A percentile compares a stretch with the other conserved stretches of the same genome.
Evolutionary conservation across 2,113 vertebrate species (phyloP).

Genomic region (Gopherus flavomarginatus): DNA sequence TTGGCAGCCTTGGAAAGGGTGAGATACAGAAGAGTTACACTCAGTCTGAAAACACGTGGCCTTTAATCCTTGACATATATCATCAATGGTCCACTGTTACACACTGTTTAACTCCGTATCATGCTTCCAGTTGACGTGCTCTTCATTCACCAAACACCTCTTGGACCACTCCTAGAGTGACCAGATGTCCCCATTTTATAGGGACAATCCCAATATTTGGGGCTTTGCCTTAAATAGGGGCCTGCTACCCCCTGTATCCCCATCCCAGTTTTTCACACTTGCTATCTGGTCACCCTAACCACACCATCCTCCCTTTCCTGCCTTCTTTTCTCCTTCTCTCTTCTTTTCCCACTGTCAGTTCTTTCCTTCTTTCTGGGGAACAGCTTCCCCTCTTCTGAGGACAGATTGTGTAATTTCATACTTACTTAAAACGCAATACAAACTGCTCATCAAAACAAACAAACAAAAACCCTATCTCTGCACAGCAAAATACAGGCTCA

Average conservation of each 20-base stretch:
- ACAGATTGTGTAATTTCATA: background rate
- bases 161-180: accelerated
- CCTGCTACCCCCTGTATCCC: background rate
- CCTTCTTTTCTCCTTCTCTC: background rate
- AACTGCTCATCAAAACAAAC: background rate
- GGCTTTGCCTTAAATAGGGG: background rate
- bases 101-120: background rate
- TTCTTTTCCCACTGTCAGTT: accelerated
- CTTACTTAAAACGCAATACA: background rate
- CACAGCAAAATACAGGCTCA: background rate
- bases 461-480: background rate
- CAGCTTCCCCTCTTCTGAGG: background rate
- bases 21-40: accelerated
- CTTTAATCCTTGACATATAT: background rate
- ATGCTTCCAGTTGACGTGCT: accelerated
- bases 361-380: background rate
- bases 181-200: background rate
- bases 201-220: background rate
- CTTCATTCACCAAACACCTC: background rate
- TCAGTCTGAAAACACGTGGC: accelerated
- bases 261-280: background rate
- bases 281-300: background rate
- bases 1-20: background rate
- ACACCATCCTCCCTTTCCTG: accelerated
- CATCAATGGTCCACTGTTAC: accelerated